Evolutionary conservation across 2,797 vertebrate species (phyloP), one percentile per base, ranked within the genome.

Genomic region (Lepidocolaptes lacrymiger): DNA sequence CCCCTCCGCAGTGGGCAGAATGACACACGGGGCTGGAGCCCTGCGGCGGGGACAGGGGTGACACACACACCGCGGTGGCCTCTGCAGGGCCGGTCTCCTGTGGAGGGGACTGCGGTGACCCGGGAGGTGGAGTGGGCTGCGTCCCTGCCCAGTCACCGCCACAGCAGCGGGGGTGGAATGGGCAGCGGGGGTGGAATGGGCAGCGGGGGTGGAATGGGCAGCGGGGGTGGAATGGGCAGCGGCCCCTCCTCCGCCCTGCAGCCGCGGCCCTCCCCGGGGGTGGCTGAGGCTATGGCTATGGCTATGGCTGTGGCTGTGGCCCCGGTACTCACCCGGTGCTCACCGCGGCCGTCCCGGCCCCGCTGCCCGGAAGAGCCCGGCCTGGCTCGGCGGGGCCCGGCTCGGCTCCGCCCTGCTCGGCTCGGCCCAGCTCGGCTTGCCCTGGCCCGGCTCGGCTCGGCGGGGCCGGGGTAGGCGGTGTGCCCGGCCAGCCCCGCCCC

Each of bases 301-400:
- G 43, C 19, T 37, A 11, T 43, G 43, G 18, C 18, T 43, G 18
- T 43, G 43, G 43, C 9, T 43, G 43, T 43, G 43, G 43, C 19
- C 43, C 43, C 43, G 43, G 43, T 43, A 43, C 43, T 43, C 43
- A 24, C n/a, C 56, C 85, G 55, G 8, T 94, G 91, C 93, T 96
- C 93, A 90, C 94, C 69, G 22, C 77, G 36, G 37, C 37, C 51
- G 19, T 46, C 22, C 89, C 51, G 5, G 30, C 68, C 87, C 58
- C 67, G 63, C 54, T n/a, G 84, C 91, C 97, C 98, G 97, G 97
- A 98, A 98, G 94, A 87, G 62, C 64, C 32, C 46, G 7, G 46
- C 23, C 3, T 13, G 23, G 66, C 46, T 23, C 46, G 22, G 46
- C 22, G 7, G 22, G 46, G 46, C 46, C 24, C 46, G 12, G 46